Conservation (phyloP, 2,797 vertebrate genomes). For the Microctenopoma lineatum region DNA sequence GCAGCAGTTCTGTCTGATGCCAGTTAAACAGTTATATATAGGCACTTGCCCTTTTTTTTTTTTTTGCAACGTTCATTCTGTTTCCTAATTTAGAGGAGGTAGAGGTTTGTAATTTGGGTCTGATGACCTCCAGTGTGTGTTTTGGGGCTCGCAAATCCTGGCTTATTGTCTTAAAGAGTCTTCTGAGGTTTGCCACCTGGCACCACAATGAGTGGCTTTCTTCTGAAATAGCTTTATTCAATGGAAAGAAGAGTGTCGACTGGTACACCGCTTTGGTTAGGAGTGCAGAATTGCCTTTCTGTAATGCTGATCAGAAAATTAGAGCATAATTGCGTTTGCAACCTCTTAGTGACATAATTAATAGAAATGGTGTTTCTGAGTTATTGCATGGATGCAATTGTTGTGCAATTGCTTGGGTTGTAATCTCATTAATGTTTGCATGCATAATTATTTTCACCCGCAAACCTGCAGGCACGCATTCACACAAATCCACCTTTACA, state of each 20-base stretch:
- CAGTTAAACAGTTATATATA: not conserved
- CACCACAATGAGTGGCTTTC: constrained; percentile 66
- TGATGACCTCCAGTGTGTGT: constrained; percentile 45
- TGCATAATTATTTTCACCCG: constrained; percentile 9
- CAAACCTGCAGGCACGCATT: constrained; percentile 19
- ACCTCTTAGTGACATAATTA: not conserved
- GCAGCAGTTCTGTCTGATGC: constrained; percentile 3
- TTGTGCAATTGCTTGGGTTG: not conserved
- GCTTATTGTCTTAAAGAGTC: constrained; percentile 78
- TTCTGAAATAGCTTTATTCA: constrained; percentile 60
- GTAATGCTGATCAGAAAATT: constrained; percentile 42
- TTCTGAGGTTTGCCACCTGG: constrained; percentile 75
- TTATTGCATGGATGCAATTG: not conserved
- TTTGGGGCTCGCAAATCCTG: constrained; percentile 65
- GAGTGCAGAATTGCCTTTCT: constrained; percentile 40
- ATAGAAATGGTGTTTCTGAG: constrained; percentile 11
- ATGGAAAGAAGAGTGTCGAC: constrained; percentile 32
- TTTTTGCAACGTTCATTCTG: constrained; percentile 6
- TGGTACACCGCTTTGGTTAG: constrained; percentile 50
- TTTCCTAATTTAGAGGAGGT: constrained; percentile 39
- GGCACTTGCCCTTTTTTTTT: constrained; percentile 12
- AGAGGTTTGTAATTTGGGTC: constrained; percentile 39
- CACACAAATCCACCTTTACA: constrained; percentile 13
- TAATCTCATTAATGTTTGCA: constrained; percentile 15
- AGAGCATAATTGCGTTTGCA: constrained; percentile 17